Base-by-base conservation (phyloP, 2,113 vertebrate genomes). In the Butorides virescens region DNA sequence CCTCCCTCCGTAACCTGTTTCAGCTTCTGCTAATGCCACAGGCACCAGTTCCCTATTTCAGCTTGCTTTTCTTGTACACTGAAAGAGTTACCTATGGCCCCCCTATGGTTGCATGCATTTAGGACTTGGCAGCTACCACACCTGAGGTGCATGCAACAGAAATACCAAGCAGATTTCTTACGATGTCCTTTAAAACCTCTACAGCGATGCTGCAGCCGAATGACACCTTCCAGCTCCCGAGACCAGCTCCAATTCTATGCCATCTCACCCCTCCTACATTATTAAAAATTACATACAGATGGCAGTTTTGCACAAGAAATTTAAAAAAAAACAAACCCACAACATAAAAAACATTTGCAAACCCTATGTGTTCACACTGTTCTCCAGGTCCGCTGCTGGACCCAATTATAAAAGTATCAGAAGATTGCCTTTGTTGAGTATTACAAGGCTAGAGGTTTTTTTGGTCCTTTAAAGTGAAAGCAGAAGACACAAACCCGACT, bases 81-180 rank as follows among this genome's bases (percentile, higher is more conserved):
- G 30, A 13, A 58, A 75, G 5, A 36, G 42, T 68, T 39, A 77
- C 59, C 25, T 56, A 90, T 82, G 73, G 65, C 19, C 34, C 50
- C 39, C 2, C 62, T 39, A 55, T 0, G 0, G 56, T 4, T 66
- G 52, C 19, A 39, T 5, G 34, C n/a, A 46, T 82, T 78, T 82
- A 92, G 52, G 21, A 62, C 79, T 74, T 58, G 66, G 75, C 79
- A 95, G 75, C 37, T 37, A 37, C 46, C 20, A 66, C 25, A 49
- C 47, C 59, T 8, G 36, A 86, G 11, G 82, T 0, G 0, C n/a
- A 27, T 3, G 19, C 32, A 71, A 79, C 66, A 88, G 52, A 86
- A 86, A 71, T 37, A 78, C 65, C 29, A 90, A 88, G 37, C 61
- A 81, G 53, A 82, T 75, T 62, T 82, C 52, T 71, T 16, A 71